phyloP scores from a whole-genome alignment of 2,797 vertebrate species.

The Eulemur coronatus region DNA sequence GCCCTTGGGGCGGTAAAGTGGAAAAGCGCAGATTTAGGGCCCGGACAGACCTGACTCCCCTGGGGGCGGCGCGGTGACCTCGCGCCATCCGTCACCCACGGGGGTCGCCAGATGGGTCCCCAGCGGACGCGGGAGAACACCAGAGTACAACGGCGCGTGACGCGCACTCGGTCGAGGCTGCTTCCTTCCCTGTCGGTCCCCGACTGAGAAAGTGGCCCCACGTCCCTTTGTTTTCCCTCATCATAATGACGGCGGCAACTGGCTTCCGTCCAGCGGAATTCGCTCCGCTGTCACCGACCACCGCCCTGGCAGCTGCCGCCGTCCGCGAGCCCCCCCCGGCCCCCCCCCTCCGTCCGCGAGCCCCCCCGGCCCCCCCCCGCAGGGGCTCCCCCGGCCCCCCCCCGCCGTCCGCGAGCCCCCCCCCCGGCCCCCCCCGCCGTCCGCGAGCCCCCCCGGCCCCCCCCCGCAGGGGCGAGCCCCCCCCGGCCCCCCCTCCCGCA shows the following conservation, averaged over 20 bases:
- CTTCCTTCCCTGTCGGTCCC: not conserved
- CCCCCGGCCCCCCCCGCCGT: no score
- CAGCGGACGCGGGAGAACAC: rapidly evolving
- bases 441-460: no score
- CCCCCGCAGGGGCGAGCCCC: no score
- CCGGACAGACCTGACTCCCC: not conserved
- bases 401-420: no score
- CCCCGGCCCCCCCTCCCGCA: no score
- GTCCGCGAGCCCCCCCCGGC: no score
- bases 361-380: no score
- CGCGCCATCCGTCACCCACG: rapidly evolving
- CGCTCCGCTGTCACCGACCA: not conserved
- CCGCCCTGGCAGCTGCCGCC: not conserved
- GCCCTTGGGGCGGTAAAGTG: no score
- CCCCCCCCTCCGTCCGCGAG: no score
- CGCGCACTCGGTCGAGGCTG: rapidly evolving
- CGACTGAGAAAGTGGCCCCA: not conserved
- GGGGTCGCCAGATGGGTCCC: rapidly evolving
- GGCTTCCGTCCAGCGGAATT: not conserved
- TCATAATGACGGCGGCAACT: not conserved
- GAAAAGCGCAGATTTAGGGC: not conserved
- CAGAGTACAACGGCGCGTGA: rapidly evolving
- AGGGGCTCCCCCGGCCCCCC: no score
- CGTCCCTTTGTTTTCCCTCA: not conserved
- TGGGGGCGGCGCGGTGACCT: not conserved